Evolutionary conservation across 2,888 invertebrate species (phyloP), one percentile per base, ranked within the genome.

Genomic region (Eumacrocentrus americanus): DNA sequence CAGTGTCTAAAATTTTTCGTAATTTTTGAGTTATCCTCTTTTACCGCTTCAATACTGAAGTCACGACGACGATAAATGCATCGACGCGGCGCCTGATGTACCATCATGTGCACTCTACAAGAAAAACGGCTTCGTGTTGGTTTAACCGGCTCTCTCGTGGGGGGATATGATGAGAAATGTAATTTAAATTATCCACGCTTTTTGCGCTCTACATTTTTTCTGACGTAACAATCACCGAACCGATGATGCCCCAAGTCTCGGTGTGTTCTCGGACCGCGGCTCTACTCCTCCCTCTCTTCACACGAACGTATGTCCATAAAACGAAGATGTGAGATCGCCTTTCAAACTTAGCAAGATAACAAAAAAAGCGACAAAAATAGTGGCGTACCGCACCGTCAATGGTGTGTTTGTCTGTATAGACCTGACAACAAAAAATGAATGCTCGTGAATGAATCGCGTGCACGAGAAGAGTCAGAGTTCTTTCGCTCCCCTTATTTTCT

Each of bases 141-240:
- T 73, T 76, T 73, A 74, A 73, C 71, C 67, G 69, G 68, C 51
- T 69, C 62, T 60, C 66, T 9, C 29, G 9, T n/a, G n/a, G n/a
- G n/a, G 69, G 69, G 72, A 74, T 75, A 75, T 74, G 72, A 74
- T 70, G 73, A 70, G 74, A 75, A 76, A 74, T 70, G 72, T 74
- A 78, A 78, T 77, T 79, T 75, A 76, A 78, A 78, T 79, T 78
- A 78, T 76, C 72, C 69, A 74, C 71, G 74, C 74, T 77, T 76
- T 72, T 75, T 76, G 68, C 64, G 37, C 65, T 47, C 51, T 46
- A 14, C 18, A 9, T 72, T 70, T 53, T 57, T 57, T 57, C 65
- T 68, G 69, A 68, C 67, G 68, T 68, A 70, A 74, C 71, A 71
- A 72, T 73, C 71, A 67, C 58, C 29, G 5, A 9, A 29, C 29